Evolutionary conservation across 2,888 invertebrate genomes (phyloP), one percentile per base, ranked within the genome.

Genomic region (Stenchaetothrips biformis): DNA sequence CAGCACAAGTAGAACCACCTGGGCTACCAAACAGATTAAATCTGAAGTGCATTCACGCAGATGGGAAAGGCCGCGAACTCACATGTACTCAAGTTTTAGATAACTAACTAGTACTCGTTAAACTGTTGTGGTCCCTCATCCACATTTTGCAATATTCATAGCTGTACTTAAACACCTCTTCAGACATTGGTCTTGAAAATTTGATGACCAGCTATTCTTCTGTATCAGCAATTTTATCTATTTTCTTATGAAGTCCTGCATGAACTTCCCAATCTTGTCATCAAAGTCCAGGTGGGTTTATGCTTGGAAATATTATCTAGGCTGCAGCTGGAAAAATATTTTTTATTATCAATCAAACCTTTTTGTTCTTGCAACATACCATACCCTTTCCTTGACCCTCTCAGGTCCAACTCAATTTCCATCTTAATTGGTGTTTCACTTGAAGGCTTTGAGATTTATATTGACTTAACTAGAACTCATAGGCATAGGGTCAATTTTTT

Each of bases 21-120:
- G 67, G 21, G 21, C 25, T 74, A 21, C 67, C 67, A 25, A 74
- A 74, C 67, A 74, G 67, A 74, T 21, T 74, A 74, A 74, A 74
- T 74, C 11, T 74, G 7, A 74, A 74, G 25, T 74, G 67, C 25
- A 25, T 74, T 25, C 67, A 74, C 25, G 67, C 67, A 74, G 67
- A 74, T 74, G 67, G 67, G 11, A 74, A 74, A 21, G 67, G 67
- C 11, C 67, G 67, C 25, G 67, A 74, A 21, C 67, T 74, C n/a
- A 74, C 67, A 21, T 74, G 67, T 25, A 74, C 67, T 25, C 67
- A 74, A 74, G 67, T 74, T 7, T 25, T 74, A 21, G 67, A 74
- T 74, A 74, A 74, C 25, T 59, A 59, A 59, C 18, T 7, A n/a
- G n/a, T n/a, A 16, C 9, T 7, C 21, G 25, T 25, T 74, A 11